Evolutionary conservation across 1,140 invertebrate genomes (phyloP).

Genomic region (Chrysopa pallens): DNA sequence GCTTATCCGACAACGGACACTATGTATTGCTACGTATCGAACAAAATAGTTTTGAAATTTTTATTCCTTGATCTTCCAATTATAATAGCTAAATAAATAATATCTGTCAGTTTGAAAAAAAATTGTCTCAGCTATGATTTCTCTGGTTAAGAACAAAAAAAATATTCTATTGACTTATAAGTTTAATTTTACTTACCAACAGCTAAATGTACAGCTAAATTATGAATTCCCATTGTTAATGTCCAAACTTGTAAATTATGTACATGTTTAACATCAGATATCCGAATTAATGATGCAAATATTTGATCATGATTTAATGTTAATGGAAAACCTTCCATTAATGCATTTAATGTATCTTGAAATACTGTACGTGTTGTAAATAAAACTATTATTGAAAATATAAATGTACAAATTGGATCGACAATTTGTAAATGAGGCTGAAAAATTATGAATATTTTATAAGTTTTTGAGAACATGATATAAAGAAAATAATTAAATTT

Average conservation of each 20-base stretch:
- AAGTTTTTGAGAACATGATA: too few species aligned
- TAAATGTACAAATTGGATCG: slow-evolving; percentile 77
- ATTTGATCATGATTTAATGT: slow-evolving; percentile 33
- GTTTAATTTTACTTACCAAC: slow-evolving; percentile 37
- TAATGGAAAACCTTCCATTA: slow-evolving; percentile 62
- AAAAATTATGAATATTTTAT: slow-evolving; percentile 6
- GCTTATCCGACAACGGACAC: too few species aligned
- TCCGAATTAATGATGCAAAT: slow-evolving; percentile 28
- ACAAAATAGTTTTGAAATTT: too few species aligned
- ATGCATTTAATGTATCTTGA: slow-evolving; percentile 50
- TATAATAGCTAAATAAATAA: too few species aligned
- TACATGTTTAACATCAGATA: slow-evolving; percentile 51
- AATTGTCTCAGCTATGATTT: too few species aligned
- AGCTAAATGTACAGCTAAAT: slow-evolving; percentile 54
- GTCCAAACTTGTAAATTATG: slow-evolving; percentile 71
- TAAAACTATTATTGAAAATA: slow-evolving; percentile 73
- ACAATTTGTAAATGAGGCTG: slow-evolving; percentile 58
- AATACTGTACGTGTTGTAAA: slow-evolving; percentile 60
- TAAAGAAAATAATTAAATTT: too few species aligned
- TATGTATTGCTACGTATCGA: too few species aligned
- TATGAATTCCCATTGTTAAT: slow-evolving; percentile 50
- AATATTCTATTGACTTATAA: too few species aligned
- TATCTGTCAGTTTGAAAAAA: too few species aligned
- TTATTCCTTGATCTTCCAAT: too few species aligned
- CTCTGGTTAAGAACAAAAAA: too few species aligned